A percentile compares a stretch with the other conserved stretches of the same genome.
Evolutionary conservation across 1,140 invertebrate species (phyloP).

Genomic region (Phenacoccus solenopsis): DNA sequence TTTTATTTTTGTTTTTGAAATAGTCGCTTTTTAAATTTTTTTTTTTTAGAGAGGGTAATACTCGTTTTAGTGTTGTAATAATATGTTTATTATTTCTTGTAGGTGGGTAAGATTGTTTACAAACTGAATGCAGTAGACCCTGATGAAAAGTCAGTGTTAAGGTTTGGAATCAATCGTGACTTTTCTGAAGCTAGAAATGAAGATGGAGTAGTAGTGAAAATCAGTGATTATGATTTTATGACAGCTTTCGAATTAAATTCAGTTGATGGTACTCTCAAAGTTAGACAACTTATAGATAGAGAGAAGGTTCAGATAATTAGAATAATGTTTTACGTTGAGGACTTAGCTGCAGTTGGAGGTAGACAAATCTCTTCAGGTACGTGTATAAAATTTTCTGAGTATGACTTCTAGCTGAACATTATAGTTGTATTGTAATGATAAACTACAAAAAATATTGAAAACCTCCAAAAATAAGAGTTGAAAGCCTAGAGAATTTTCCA

Average conservation of each 20-base stretch:
- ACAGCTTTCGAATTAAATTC: conserved; percentile 59
- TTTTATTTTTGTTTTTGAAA: no score
- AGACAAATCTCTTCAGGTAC: conserved; percentile 56
- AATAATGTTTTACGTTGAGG: conserved; percentile 64
- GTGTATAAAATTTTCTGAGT: neutral
- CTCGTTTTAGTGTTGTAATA: no score
- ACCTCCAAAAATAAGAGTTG: no score
- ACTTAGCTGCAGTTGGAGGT: conserved; percentile 62
- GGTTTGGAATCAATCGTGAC: conserved; percentile 55
- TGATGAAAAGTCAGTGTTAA: conserved; percentile 59
- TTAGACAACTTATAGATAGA: conserved; percentile 56
- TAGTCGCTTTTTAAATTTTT: no score
- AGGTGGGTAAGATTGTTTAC: conserved; percentile 56
- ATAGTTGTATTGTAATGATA: no score
- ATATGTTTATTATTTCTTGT: neutral
- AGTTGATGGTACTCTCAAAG: conserved; percentile 55
- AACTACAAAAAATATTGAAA: no score
- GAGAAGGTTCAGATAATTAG: conserved; percentile 70
- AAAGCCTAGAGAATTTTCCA: no score
- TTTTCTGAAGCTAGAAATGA: conserved; percentile 66
- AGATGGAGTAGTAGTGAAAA: conserved; percentile 54
- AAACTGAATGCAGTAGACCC: conserved; percentile 60
- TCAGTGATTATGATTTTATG: conserved; percentile 56
- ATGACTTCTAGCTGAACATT: no score
- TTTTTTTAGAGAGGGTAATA: no score